These are phyloP conservation scores for Hybos culiciformis DNA, from an alignment of 2,888 invertebrate species.

Conservation along the genomic window DNA sequence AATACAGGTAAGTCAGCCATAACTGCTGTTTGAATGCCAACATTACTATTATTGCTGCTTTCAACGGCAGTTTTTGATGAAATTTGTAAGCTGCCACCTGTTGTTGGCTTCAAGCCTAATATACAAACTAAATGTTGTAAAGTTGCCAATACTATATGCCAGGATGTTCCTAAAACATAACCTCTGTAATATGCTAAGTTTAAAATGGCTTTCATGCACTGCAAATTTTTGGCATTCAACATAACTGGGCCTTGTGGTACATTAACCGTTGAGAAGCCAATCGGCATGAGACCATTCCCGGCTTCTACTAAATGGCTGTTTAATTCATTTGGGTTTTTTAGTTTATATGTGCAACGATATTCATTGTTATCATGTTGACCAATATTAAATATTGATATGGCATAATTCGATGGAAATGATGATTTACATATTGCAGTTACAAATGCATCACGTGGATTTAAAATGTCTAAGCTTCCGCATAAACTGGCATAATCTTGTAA, in stretches of 20 bases:
- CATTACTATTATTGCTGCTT: constrained; percentile 55
- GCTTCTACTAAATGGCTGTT: constrained; percentile 34
- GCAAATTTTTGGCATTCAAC: constrained; percentile 94
- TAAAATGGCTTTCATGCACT: constrained; percentile 86
- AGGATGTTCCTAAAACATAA: constrained; percentile 78
- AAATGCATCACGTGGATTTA: constrained; percentile 81
- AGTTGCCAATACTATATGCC: constrained; percentile 92
- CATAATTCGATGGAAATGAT: constrained; percentile 92
- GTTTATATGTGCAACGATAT: background rate
- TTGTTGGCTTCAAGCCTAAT: constrained; percentile 84
- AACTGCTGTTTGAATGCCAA: constrained; percentile 87
- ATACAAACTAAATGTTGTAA: constrained; percentile 91
- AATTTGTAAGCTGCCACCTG: constrained; percentile 84
- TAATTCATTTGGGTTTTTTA: background rate
- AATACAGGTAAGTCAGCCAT: constrained; percentile 90
- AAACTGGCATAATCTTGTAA: constrained; percentile 82
- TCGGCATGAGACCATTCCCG: constrained; percentile 65
- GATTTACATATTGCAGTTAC: constrained; percentile 90
- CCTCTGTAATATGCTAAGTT: constrained; percentile 86
- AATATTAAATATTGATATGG: constrained; percentile 68
- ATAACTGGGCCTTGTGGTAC: constrained; percentile 55
- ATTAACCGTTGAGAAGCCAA: constrained; percentile 62
- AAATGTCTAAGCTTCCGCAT: constrained; percentile 68
- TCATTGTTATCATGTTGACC: constrained; percentile 25
- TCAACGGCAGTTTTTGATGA: constrained; percentile 60